Base-by-base conservation (phyloP, 2,797 vertebrate genomes). In the Picus viridis region DNA sequence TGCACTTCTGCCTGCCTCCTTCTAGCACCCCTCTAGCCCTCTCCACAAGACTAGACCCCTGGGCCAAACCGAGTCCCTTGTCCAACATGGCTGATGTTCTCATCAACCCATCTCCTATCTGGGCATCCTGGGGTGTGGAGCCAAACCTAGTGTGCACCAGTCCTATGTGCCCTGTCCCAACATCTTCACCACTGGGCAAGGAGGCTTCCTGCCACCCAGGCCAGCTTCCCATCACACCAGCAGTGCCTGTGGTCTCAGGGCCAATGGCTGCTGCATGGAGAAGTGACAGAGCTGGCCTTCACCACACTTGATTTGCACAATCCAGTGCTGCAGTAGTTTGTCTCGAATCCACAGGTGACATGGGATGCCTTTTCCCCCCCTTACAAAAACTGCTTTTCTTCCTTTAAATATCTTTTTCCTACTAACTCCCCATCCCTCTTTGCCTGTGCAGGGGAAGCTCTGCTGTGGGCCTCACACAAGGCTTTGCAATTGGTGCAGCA, bases 281-380 rank as follows among this genome's bases (percentile, higher is more conserved):
- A 51, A 32, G 29, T 32, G 29, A 26, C 43, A 18, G 11, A 69
- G 30, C 17, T 26, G 27, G 20, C 30, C 49, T 61, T 68, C 30
- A 18, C 18, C 39, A 1, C 0, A 0, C 57, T 68, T 1, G 0
- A 4, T 20, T 62, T 27, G 4, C 41, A 32, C 16, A 0, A 0
- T 61, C 23, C 36, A 26, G 12, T 11, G 27, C 49, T 0, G 1
- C 0, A 2, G 24, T 2, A 2, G 9, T 30, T 41, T 36, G 11
- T 67, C 36, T 79, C 24, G 64, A 63, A 36, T 19, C 11, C 17
- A 8, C 24, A 23, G 16, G 9, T 63, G 36, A 68, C 12, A 13
- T 39, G 23, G 8, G 49, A 32, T 76, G 51, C n/a, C 4, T 36
- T 29, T 32, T 62, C n/a, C 1, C 2, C 3, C 3, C 20, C 17